Percentiles rank a stretch among this genome's conserved stretches.
Evolutionary conservation across 64 coral and sea anemone genomes (phyloP).

Genomic region (Platygyra sinensis): DNA sequence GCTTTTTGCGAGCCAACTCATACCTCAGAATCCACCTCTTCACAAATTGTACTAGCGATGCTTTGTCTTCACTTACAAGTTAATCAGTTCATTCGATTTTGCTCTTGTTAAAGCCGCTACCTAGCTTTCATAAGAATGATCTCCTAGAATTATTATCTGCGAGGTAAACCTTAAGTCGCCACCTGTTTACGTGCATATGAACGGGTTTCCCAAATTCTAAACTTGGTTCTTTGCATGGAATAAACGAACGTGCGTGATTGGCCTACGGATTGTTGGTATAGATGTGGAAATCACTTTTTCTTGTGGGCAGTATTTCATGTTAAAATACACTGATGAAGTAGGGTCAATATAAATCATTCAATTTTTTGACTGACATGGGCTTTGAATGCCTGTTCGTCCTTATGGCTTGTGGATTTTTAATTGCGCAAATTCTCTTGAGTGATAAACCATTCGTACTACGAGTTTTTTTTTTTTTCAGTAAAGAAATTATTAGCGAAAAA

Average conservation of each 20-base stretch:
- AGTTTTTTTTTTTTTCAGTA: no score
- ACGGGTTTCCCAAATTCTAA: slow-evolving; percentile 17
- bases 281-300: slow-evolving; percentile 22
- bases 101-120: background rate
- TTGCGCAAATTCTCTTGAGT: background rate
- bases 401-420: background rate
- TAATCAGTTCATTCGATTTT: background rate
- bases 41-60: background rate
- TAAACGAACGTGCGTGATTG: slow-evolving; percentile 1
- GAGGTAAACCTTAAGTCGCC: slow-evolving; percentile 11
- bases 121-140: background rate
- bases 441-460: background rate
- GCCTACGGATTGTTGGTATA: background rate
- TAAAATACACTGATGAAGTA: slow-evolving; percentile 11
- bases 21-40: background rate
- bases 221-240: slow-evolving; percentile 15
- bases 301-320: slow-evolving; percentile 47
- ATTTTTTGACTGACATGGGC: background rate
- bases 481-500: background rate
- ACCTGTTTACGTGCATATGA: slow-evolving; percentile 33
- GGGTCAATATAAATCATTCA: no score
- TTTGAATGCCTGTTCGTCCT: background rate
- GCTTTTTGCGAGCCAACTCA: slow-evolving; percentile 42
- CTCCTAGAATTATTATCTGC: background rate
- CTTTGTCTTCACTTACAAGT: background rate